Evolutionary conservation across 2,888 invertebrate genomes (phyloP), one percentile per base, ranked within the genome.

Genomic region (Polymixis flavicincta): DNA sequence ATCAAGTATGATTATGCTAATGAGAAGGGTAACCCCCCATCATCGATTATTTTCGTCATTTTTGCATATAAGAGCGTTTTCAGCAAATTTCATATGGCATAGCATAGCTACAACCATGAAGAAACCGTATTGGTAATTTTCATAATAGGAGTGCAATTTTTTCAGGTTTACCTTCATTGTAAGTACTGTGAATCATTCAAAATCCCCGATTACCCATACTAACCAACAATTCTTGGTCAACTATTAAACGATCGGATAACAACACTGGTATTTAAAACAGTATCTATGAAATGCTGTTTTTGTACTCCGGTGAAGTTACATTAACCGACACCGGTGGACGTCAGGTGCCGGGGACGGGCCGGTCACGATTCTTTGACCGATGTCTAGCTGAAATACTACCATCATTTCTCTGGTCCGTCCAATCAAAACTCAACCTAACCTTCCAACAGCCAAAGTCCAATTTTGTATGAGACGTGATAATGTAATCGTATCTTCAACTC

Each of bases 341-440:
- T 96, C 96, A 96, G 96, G 96, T 96, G 95, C 93, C 82, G 88
- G 95, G 95, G 95, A 93, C 92, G 95, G 93, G 91, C 95, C 88
- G 92, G 96, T 96, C 96, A 96, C 96, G 96, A 96, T 92, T 96
- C 92, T 93, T 93, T 95, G 95, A 95, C 95, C 95, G 95, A 95
- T 95, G 95, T 93, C 94, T 94, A 93, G 92, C 93, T 93, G 90
- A 92, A 88, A 94, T 91, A 89, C 92, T 92, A 89, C 89, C 85
- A 90, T 88, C 81, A 87, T 84, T 82, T 82, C 61, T 78, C 60
- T 22, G 22, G 11, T 7, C n/a, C 0, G 2, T 1, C 76, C 57
- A 89, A 76, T 17, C 76, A 4, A 94, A 90, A 90, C 57, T 13
- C 13, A 66, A 91, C 91, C 78, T 78, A 92, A 92, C 13, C 0